Evolutionary conservation across 2,113 vertebrate species (phyloP).

Genomic region (Poecile atricapillus): DNA sequence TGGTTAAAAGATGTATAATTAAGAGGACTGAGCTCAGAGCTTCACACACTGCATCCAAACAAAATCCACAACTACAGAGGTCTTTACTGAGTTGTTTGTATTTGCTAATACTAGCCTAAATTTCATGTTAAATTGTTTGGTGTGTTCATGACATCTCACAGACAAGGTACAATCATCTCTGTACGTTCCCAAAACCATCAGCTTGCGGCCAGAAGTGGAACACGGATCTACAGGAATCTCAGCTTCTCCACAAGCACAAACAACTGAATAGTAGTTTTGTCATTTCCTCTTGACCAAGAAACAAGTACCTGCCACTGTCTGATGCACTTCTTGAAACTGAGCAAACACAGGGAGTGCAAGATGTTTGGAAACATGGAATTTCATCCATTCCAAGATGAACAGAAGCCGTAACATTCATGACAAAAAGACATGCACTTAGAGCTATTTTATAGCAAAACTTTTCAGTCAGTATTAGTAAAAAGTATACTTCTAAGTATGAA

Average conservation of each 20-base stretch:
- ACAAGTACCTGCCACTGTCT: neutral
- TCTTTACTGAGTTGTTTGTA: neutral
- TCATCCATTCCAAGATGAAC: neutral
- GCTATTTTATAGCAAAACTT: neutral
- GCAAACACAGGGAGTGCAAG: neutral
- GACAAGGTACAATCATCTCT: neutral
- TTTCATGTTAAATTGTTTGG: neutral
- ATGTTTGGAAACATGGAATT: neutral
- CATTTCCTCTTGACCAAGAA: neutral
- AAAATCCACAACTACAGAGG: conserved; percentile 9
- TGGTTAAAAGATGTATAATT: conserved; percentile 55
- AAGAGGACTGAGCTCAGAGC: conserved; percentile 29
- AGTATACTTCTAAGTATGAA: neutral
- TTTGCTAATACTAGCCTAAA: neutral
- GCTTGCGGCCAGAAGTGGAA: neutral
- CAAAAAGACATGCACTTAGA: neutral
- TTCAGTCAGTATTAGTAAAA: neutral
- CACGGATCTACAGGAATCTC: neutral
- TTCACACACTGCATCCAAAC: conserved; percentile 31
- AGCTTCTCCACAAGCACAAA: neutral
- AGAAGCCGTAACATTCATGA: neutral
- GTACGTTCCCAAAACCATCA: neutral
- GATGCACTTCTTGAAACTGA: neutral
- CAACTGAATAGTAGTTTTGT: neutral
- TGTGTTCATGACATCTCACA: neutral